Evolutionary conservation across 2,113 vertebrate species (phyloP).

Genomic region (Nerophis ophidion): DNA sequence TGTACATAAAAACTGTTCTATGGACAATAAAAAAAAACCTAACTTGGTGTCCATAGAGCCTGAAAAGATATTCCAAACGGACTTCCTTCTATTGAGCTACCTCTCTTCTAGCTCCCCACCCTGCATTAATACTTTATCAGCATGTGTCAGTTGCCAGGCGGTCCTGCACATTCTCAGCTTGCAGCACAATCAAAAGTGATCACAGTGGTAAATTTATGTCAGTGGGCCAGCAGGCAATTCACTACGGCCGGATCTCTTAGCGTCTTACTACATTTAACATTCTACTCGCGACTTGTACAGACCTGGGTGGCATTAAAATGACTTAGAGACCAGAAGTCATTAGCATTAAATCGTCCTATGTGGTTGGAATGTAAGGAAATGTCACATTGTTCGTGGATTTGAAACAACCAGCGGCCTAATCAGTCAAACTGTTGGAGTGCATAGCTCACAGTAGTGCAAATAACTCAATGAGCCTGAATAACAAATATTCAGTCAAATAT

Average conservation of each 20-base stretch:
- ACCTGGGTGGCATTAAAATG: constrained; percentile 53
- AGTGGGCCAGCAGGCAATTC: constrained; percentile 28
- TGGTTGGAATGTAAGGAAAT: constrained; percentile 42
- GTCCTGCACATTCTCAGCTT: constrained; percentile 31
- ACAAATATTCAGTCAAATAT: too few relatives aligned
- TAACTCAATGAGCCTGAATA: too few relatives aligned
- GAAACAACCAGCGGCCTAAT: too few relatives aligned
- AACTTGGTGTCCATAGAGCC: constrained; percentile 6
- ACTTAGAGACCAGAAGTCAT: constrained; percentile 54
- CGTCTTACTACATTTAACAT: constrained; percentile 59
- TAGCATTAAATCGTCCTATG: constrained; percentile 61
- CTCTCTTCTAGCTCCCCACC: constrained; percentile 31
- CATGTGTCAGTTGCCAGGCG: constrained; percentile 39
- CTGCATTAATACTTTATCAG: constrained; percentile 54
- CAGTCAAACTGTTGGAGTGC: too few relatives aligned
- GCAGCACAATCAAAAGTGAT: constrained; percentile 49
- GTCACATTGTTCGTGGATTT: not conserved
- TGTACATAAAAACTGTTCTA: too few relatives aligned
- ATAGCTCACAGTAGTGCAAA: too few relatives aligned
- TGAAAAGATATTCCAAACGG: constrained; percentile 16
- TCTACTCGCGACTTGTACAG: constrained; percentile 37
- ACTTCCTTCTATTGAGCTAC: constrained; percentile 16
- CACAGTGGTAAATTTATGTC: constrained; percentile 51
- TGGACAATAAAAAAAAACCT: not conserved
- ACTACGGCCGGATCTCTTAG: constrained; percentile 49